These are phyloP conservation scores for Drosophila sordidula DNA, from an alignment of 2,888 invertebrate genomes.

Conservation along the genomic window DNA sequence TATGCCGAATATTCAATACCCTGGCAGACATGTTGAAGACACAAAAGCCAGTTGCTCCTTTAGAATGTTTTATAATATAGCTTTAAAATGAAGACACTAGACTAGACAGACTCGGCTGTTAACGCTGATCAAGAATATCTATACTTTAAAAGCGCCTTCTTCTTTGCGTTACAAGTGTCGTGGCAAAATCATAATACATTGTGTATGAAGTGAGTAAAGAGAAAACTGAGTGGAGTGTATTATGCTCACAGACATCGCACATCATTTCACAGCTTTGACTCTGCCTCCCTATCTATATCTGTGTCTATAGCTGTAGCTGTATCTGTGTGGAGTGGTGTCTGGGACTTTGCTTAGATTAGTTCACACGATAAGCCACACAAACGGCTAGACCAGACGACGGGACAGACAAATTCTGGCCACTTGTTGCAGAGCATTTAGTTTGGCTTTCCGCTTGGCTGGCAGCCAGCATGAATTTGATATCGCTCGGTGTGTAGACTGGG, in stretches of 20 bases:
- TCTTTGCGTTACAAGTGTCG: no score
- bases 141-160: no score
- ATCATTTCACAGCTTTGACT: conserved; percentile 70
- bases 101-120: no score
- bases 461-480: conserved; percentile 59
- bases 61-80: no score
- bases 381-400: conserved; percentile 30
- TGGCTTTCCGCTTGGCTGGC: conserved; percentile 67
- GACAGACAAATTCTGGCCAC: conserved; percentile 23
- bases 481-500: conserved; percentile 14
- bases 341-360: conserved; percentile 65
- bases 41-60: no score
- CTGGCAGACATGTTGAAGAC: no score
- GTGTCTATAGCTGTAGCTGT: conserved; percentile 9
- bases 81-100: no score
- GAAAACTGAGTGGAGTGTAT: conserved; percentile 46
- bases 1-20: no score
- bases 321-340: conserved; percentile 18
- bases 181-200: no score
- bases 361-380: conserved; percentile 77
- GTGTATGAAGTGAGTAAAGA: neutral
- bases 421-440: conserved; percentile 42
- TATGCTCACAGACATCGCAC: conserved; percentile 74
- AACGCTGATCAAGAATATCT: no score
- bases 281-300: conserved; percentile 3